phyloP scores from a whole-genome alignment of 2,797 vertebrate genomes.

The Phoeniculus purpureus region DNA sequence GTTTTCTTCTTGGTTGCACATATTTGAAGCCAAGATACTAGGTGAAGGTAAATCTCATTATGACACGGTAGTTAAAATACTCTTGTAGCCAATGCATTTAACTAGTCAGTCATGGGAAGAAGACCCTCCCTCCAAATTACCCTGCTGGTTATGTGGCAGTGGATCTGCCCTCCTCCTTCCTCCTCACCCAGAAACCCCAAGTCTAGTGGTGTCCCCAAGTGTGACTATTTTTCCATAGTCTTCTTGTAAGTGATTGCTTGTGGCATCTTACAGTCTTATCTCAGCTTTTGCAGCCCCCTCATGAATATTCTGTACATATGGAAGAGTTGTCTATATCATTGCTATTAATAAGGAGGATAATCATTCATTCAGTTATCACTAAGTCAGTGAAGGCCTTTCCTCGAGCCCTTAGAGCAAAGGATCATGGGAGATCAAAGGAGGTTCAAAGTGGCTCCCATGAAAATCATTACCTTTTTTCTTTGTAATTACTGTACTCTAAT shows the following conservation, averaged over 20 bases:
- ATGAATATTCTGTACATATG: conserved; percentile 98
- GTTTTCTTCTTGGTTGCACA: background rate
- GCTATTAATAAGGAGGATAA: conserved; percentile 98
- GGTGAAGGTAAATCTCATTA: background rate
- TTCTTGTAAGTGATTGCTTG: conserved; percentile 77
- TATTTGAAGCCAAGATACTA: background rate
- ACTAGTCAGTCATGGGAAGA: background rate
- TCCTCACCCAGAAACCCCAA: conserved; percentile 4
- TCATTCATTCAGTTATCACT: conserved; percentile 99
- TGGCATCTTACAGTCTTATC: conserved; percentile 89
- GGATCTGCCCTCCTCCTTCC: background rate
- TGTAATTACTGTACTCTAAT: conserved; percentile 88
- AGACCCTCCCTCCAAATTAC: background rate
- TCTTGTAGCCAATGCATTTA: rapidly evolving
- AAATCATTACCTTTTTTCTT: conserved; percentile 69
- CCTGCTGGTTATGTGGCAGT: background rate
- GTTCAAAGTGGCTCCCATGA: conserved; percentile 82
- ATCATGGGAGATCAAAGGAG: conserved; percentile 83
- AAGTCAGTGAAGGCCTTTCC: conserved; percentile 90
- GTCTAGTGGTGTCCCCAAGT: background rate
- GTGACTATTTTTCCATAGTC: conserved; percentile 55
- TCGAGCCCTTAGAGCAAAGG: conserved; percentile 79
- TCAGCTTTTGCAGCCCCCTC: conserved; percentile 92
- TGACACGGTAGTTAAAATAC: background rate
- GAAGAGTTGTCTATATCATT: conserved; percentile 93